phyloP scores from a whole-genome alignment of 2,888 invertebrate species.

The Stramonita haemastoma region DNA sequence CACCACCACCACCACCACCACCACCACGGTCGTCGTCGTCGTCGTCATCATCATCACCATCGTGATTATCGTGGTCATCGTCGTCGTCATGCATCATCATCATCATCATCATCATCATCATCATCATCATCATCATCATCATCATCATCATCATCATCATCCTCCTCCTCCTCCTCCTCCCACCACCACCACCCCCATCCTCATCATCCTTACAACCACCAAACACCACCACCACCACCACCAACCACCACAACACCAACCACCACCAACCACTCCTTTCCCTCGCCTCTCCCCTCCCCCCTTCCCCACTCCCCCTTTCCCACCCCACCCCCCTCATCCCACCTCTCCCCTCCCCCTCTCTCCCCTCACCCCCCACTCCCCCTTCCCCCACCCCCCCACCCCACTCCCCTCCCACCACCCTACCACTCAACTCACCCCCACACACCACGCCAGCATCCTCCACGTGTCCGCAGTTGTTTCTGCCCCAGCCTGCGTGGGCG shows the following conservation, averaged over 20 bases:
- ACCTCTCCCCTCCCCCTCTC: neutral
- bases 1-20: constrained; percentile 51
- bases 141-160: too few relatives aligned
- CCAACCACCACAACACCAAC: neutral
- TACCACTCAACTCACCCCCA: constrained; percentile 30
- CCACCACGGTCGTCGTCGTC: constrained; percentile 11
- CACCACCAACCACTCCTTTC: neutral
- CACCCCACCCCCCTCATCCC: neutral
- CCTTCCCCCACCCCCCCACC: neutral
- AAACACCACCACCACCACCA: too few relatives aligned
- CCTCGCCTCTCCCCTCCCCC: neutral
- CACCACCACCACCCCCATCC: too few relatives aligned
- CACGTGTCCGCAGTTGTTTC: constrained; percentile 56
- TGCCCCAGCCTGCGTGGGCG: constrained; percentile 63
- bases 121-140: neutral
- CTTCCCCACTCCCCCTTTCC: too few relatives aligned
- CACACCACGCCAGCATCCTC: constrained; percentile 64
- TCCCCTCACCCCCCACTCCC: neutral
- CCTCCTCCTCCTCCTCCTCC: too few relatives aligned
- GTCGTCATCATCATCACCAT: constrained; percentile 3
- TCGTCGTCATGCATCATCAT: too few relatives aligned
- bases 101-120: neutral
- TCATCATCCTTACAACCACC: too few relatives aligned
- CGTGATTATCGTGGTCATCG: too few relatives aligned
- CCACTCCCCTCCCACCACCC: neutral